A percentile compares a stretch with the other conserved stretches of the same genome.
Conservation (phyloP, 2,797 vertebrate species). For the Cyclopterus lumpus region DNA sequence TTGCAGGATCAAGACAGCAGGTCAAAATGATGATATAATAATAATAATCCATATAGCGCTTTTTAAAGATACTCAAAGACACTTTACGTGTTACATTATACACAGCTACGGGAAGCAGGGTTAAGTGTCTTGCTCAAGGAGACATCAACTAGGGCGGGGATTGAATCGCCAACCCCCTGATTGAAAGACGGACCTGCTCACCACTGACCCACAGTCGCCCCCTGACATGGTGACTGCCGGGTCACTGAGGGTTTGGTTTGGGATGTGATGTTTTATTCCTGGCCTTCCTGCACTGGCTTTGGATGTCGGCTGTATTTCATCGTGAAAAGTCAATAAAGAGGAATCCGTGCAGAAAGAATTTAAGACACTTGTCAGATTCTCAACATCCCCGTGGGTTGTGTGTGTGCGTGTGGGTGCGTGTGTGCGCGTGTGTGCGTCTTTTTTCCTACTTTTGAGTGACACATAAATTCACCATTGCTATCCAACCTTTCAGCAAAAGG, state of each 20-base stretch:
- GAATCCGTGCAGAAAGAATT: slow-evolving; percentile 2
- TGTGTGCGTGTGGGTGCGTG: background rate
- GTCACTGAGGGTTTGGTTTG: background rate
- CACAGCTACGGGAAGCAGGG: no score
- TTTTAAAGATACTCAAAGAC: no score
- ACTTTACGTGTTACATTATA: no score
- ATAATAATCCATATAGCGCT: no score
- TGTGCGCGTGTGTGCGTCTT: background rate
- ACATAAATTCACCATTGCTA: slow-evolving; percentile 13
- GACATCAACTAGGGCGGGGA: no score
- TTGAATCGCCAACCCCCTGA: no score
- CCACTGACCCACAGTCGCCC: no score
- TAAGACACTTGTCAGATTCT: slow-evolving; percentile 20
- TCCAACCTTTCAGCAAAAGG: background rate
- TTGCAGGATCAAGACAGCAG: background rate
- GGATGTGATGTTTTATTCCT: slow-evolving; percentile 10
- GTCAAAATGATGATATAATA: no score
- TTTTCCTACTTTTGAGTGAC: slow-evolving; percentile 7
- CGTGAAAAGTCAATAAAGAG: slow-evolving; percentile 6
- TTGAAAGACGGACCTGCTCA: no score
- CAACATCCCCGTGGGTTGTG: background rate
- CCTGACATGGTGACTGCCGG: no score
- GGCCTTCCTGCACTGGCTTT: background rate
- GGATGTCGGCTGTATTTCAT: background rate
- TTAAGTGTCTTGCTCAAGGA: no score